A percentile compares a stretch with the other conserved stretches of the same genome.
Evolutionary conservation across 2,797 vertebrate species (phyloP).

Genomic region (Scyliorhinus canicula): DNA sequence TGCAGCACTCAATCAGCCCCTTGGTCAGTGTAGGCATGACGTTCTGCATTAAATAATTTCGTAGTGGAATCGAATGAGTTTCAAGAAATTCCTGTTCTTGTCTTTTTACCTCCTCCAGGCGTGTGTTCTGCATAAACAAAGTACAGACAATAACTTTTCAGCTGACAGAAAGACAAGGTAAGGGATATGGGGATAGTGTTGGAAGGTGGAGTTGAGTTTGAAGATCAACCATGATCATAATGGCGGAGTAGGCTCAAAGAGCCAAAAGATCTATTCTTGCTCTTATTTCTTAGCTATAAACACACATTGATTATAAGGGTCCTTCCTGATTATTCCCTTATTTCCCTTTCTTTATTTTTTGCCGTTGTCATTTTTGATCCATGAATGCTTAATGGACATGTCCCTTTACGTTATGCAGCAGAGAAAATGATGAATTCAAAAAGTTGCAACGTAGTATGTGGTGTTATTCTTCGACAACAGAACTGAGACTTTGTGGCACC

Average conservation of each 20-base stretch:
- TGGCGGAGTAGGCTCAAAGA: neutral
- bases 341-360: too few species aligned
- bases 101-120: constrained; percentile 59
- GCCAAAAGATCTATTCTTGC: neutral
- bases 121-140: constrained; percentile 55
- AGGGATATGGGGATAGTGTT: neutral
- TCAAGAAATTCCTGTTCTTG: constrained; percentile 72
- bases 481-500: too few species aligned
- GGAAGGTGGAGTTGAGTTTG: neutral
- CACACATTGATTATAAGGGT: too few species aligned
- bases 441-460: too few species aligned
- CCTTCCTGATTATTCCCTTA: too few species aligned
- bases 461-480: too few species aligned
- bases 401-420: too few species aligned
- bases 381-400: too few species aligned
- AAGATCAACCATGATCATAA: neutral
- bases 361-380: too few species aligned
- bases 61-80: constrained; percentile 63
- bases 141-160: neutral
- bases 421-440: too few species aligned
- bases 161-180: neutral
- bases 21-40: constrained; percentile 79
- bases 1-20: constrained; percentile 76
- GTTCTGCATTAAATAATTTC: constrained; percentile 71
- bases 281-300: neutral